Percentiles rank a stretch among this genome's conserved stretches.
Conservation (phyloP, 2,797 vertebrate species). For the Pangasius krempfi region DNA sequence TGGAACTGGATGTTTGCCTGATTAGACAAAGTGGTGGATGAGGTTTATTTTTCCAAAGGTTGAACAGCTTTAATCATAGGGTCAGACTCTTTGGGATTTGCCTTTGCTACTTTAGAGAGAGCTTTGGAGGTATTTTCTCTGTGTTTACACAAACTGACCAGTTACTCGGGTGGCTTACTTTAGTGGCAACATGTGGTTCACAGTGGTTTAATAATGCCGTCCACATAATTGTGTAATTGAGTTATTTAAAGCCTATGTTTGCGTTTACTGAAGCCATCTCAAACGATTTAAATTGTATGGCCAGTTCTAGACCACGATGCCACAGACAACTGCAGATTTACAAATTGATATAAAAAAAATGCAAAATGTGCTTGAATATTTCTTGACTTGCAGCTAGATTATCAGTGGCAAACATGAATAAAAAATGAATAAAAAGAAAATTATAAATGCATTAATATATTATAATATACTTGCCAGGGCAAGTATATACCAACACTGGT, state of each 20-base stretch:
- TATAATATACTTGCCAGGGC: neutral
- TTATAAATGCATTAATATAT: neutral
- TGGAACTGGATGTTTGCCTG: slow-evolving; percentile 61
- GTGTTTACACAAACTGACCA: slow-evolving; percentile 74
- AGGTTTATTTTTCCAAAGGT: slow-evolving; percentile 73
- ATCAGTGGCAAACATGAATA: slow-evolving; percentile 33
- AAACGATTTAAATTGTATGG: slow-evolving; percentile 61
- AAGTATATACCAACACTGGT: neutral
- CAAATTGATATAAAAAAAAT: slow-evolving; percentile 37
- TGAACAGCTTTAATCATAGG: slow-evolving; percentile 71
- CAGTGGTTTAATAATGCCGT: slow-evolving; percentile 67
- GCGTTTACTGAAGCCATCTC: slow-evolving; percentile 64
- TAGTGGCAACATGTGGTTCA: slow-evolving; percentile 70
- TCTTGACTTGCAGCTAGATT: slow-evolving; percentile 39
- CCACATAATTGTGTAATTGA: slow-evolving; percentile 64
- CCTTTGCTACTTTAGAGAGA: slow-evolving; percentile 66
- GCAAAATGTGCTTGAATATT: neutral
- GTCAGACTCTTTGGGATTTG: slow-evolving; percentile 65
- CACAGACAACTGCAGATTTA: slow-evolving; percentile 52
- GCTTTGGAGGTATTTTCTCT: slow-evolving; percentile 63
- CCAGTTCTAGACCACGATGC: slow-evolving; percentile 51
- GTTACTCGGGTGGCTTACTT: slow-evolving; percentile 71
- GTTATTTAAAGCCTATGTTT: slow-evolving; percentile 69
- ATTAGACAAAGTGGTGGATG: slow-evolving; percentile 63
- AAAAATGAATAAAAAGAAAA: neutral